Percentiles rank a stretch among this genome's conserved stretches.
phyloP scores from a whole-genome alignment of 2,113 vertebrate species.

The Marcusenius ussheri region DNA sequence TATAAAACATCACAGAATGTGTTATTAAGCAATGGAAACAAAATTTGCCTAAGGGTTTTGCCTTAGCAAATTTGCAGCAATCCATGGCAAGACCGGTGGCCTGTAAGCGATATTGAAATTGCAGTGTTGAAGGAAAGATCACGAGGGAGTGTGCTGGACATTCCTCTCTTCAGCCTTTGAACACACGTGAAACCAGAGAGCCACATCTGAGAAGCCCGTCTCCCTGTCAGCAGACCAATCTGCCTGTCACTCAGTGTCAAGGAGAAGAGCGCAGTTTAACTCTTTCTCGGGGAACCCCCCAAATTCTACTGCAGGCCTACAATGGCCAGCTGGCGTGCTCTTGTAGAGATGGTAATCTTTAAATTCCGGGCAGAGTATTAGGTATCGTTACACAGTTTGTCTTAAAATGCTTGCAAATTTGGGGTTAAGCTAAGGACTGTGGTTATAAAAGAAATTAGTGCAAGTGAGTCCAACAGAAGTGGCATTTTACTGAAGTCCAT shows the following conservation, averaged over 20 bases:
- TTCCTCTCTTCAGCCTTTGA: conserved; percentile 27
- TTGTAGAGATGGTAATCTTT: background rate
- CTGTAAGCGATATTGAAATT: conserved; percentile 22
- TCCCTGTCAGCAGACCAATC: conserved; percentile 35
- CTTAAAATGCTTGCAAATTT: background rate
- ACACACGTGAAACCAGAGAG: conserved; percentile 38
- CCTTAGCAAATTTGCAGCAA: background rate
- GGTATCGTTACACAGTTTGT: background rate
- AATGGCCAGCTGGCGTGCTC: background rate
- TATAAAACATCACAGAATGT: background rate
- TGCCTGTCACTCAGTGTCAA: conserved; percentile 22
- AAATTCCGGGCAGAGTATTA: background rate
- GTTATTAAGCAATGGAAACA: background rate
- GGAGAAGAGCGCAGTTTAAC: background rate
- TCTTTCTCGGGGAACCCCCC: background rate
- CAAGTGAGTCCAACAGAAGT: background rate
- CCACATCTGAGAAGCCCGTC: conserved; percentile 10
- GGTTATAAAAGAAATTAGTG: background rate
- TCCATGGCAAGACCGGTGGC: background rate
- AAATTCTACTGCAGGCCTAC: background rate
- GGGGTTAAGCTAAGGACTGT: background rate
- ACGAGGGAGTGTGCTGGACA: conserved; percentile 13
- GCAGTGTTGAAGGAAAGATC: conserved; percentile 5
- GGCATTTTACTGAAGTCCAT: background rate
- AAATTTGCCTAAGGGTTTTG: conserved; percentile 5